A percentile compares a stretch with the other conserved stretches of the same genome.
Evolutionary conservation across 2,797 vertebrate species (phyloP).

Genomic region (Avahi laniger): DNA sequence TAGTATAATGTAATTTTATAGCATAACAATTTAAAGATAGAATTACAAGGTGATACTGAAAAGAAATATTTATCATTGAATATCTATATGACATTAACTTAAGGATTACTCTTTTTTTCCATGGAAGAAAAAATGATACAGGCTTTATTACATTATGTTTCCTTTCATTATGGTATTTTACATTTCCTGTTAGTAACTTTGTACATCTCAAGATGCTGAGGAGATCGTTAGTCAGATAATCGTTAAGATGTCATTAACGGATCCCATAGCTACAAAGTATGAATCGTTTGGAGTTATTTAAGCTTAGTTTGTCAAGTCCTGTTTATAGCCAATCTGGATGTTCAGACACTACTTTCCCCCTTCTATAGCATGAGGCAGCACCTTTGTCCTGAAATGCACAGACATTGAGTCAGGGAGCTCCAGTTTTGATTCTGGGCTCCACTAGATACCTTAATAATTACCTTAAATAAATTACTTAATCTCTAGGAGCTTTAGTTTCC

Average conservation of each 20-base stretch:
- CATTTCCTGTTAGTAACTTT: background rate
- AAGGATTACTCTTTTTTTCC: background rate
- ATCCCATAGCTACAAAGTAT: background rate
- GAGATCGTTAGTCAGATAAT: background rate
- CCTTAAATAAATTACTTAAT: background rate
- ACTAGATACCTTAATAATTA: background rate
- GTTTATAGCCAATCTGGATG: no score
- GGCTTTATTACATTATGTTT: background rate
- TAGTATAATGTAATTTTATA: background rate
- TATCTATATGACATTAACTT: background rate
- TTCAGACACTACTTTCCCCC: rapidly evolving
- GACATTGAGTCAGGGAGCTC: background rate
- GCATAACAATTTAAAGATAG: background rate
- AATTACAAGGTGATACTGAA: background rate
- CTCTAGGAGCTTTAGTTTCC: background rate
- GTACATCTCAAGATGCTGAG: background rate
- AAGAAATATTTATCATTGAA: background rate
- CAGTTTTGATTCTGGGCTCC: background rate
- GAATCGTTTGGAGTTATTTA: background rate
- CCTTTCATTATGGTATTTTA: background rate
- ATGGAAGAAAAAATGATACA: background rate
- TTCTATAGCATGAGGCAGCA: rapidly evolving
- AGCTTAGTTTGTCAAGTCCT: background rate
- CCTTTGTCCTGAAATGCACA: background rate
- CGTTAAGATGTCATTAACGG: background rate